Evolutionary conservation across 2,113 vertebrate species (phyloP), one percentile per base, ranked within the genome.

Genomic region (Holacanthus passer): DNA sequence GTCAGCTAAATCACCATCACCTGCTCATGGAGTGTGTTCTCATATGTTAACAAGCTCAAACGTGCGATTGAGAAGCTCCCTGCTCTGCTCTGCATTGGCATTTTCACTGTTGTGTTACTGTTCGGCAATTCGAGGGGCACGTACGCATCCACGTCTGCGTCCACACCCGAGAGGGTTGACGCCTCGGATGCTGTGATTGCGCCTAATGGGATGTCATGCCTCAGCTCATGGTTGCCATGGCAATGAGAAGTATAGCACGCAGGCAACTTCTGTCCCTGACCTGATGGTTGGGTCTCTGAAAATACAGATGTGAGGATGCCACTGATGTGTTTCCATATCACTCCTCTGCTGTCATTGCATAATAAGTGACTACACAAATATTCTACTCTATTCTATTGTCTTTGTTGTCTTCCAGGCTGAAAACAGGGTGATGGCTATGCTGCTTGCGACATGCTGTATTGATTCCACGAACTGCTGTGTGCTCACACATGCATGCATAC

Each of bases 131-230:
- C 64, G 73, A 31, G 50, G 31, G 4, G n/a, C 35, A 59, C 66
- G 39, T 0, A 27, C 63, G 70, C 70, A 75, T 35, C 20, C 6
- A 43, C 0, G 12, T 52, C 66, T 62, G 31, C 6, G 58, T 64
- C 48, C 29, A 35, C 74, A 9, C 64, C 72, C 3, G 20, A 22
- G 68, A 48, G 17, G 58, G 47, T 10, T 59, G 72, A 17, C 14
- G 41, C 74, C 71, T 82, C 13, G 11, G 73, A 69, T 63, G 58
- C 71, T 85, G 89, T 10, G 27, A 73, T 85, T 73, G 37, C 84
- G 85, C 74, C 67, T 41, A 62, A 77, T 13, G 17, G 12, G 65
- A 74, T 79, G 48, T 79, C 66, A 59, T 13, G 41, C 32, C 45
- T 76, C 45, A 12, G 50, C 58, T 76, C 31, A 59, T 29, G n/a